These are phyloP conservation scores for Megalops atlanticus DNA, from an alignment of 2,113 vertebrate species.

Conservation along the genomic window DNA sequence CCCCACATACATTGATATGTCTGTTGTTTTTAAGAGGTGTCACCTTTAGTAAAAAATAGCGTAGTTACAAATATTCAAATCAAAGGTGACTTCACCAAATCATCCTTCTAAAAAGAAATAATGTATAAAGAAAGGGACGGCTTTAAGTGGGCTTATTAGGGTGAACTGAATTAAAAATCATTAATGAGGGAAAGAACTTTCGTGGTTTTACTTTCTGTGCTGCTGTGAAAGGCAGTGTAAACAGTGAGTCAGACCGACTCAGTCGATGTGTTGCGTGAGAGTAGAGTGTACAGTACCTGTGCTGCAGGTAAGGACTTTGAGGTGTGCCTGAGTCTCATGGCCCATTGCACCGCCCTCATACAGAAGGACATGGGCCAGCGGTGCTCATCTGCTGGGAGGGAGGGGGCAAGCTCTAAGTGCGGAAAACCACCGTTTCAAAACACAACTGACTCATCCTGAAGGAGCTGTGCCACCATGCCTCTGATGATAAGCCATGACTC, in stretches of 20 bases:
- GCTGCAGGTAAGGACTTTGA: background rate
- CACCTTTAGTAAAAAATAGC: background rate
- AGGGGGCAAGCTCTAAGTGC: background rate
- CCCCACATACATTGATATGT: no score
- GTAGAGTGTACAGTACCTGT: background rate
- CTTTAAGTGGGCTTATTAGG: background rate
- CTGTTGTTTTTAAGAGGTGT: constrained; percentile 12
- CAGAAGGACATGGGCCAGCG: background rate
- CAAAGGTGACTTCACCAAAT: background rate
- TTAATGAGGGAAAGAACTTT: background rate
- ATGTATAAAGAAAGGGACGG: background rate
- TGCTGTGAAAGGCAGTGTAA: background rate
- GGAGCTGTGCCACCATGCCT: background rate
- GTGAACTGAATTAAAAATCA: constrained; percentile 4
- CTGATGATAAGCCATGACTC: background rate
- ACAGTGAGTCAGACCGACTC: background rate
- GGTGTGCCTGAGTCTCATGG: background rate
- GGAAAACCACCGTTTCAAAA: constrained; percentile 27
- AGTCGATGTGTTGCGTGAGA: background rate
- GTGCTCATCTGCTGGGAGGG: background rate
- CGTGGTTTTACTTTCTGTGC: background rate
- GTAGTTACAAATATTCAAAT: background rate
- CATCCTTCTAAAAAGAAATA: background rate
- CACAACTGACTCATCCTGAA: constrained; percentile 10
- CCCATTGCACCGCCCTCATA: background rate